These are phyloP conservation scores for Mesaphorura yosii DNA, from an alignment of 1,140 invertebrate species.

Conservation along the genomic window DNA sequence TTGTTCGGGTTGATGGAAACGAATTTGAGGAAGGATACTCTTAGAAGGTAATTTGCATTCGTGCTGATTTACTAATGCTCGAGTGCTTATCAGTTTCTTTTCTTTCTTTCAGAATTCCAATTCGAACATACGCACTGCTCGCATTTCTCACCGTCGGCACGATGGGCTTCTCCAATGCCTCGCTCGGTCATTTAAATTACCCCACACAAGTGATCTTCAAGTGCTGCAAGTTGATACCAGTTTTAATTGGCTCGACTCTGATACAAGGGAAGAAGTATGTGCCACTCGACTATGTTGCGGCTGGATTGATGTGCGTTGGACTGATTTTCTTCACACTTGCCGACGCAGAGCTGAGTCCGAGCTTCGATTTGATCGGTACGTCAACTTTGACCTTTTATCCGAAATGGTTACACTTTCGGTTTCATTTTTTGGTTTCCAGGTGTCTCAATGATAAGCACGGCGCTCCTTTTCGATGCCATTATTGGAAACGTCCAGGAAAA, in stretches of 20 bases:
- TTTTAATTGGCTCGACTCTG: conserved; percentile 78
- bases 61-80: conserved; percentile 13
- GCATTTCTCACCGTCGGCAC: conserved; percentile 81
- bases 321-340: conserved; percentile 84
- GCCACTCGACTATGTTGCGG: conserved; percentile 68
- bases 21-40: conserved; percentile 48
- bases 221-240: conserved; percentile 92
- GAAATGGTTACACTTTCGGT: conserved; percentile 5
- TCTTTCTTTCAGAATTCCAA: conserved; percentile 59
- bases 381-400: not conserved
- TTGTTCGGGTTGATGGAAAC: conserved; percentile 68
- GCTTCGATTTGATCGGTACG: conserved; percentile 60
- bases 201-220: conserved; percentile 89
- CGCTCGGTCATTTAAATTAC: conserved; percentile 90
- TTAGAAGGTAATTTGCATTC: conserved; percentile 50
- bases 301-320: conserved; percentile 77
- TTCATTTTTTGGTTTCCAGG: conserved; percentile 40
- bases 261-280: conserved; percentile 84
- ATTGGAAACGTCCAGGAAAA: conserved; percentile 96
- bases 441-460: conserved; percentile 70
- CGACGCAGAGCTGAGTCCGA: conserved; percentile 77
- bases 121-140: conserved; percentile 64
- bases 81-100: conserved; percentile 15
- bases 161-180: conserved; percentile 91
- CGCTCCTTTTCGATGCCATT: conserved; percentile 79